Percentiles rank a stretch among this genome's conserved stretches.
These are phyloP conservation scores for Dendrolimus houi DNA, from an alignment of 2,888 invertebrate species.

Conservation along the genomic window DNA sequence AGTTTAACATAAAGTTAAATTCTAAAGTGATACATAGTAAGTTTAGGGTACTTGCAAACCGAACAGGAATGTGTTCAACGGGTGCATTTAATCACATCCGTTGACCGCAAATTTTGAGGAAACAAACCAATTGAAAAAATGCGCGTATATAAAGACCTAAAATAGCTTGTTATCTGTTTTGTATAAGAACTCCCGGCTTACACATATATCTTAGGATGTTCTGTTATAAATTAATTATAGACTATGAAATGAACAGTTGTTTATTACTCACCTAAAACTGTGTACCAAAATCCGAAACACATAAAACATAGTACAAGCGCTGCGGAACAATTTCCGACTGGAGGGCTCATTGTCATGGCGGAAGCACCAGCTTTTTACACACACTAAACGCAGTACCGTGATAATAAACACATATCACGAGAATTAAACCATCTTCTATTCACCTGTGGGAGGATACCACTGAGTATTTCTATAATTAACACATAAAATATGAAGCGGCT, in stretches of 20 bases:
- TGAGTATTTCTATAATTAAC: slow-evolving; percentile 53
- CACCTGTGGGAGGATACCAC: slow-evolving; percentile 42
- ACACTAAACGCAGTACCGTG: slow-evolving; percentile 38
- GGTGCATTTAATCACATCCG: slow-evolving; percentile 15
- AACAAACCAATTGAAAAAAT: slow-evolving; percentile 32
- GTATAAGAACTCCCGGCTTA: background rate
- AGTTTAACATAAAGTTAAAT: too few species aligned
- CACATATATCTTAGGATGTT: slow-evolving; percentile 2
- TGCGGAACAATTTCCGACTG: slow-evolving; percentile 53
- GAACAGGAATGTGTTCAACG: slow-evolving; percentile 21
- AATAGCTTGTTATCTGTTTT: slow-evolving; percentile 11
- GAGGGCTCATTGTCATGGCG: slow-evolving; percentile 70
- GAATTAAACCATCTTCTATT: slow-evolving; percentile 56
- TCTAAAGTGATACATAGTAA: too few species aligned
- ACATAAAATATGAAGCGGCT: slow-evolving; percentile 62
- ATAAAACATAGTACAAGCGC: slow-evolving; percentile 61
- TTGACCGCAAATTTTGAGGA: slow-evolving; percentile 24
- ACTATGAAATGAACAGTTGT: slow-evolving; percentile 11
- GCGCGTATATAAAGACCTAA: slow-evolving; percentile 18
- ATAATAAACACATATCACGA: slow-evolving; percentile 50
- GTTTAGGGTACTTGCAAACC: background rate
- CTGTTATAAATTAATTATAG: too few species aligned
- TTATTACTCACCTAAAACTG: slow-evolving; percentile 56
- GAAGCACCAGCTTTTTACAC: slow-evolving; percentile 55
- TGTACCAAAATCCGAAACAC: slow-evolving; percentile 56